Percentiles rank a stretch among this genome's conserved stretches.
Evolutionary conservation across 2,113 vertebrate species (phyloP).

Genomic region (Pygoscelis antarcticus): DNA sequence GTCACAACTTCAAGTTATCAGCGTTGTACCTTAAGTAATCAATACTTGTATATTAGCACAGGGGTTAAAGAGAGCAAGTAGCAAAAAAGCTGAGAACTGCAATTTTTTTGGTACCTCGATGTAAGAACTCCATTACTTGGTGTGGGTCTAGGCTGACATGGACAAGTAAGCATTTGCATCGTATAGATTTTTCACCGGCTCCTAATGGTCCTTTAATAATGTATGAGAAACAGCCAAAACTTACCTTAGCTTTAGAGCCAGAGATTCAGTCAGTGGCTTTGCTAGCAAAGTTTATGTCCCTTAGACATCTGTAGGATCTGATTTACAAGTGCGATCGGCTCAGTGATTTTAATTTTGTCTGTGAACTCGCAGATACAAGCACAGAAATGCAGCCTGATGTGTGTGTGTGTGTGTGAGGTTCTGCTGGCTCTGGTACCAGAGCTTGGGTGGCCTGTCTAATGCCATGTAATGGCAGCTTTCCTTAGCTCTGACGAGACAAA

Average conservation of each 20-base stretch:
- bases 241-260: neutral
- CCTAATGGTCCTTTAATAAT: neutral
- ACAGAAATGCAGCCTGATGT: neutral
- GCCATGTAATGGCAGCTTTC: neutral
- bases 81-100: neutral
- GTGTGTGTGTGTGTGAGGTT: neutral
- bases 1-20: neutral
- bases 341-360: neutral
- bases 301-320: neutral
- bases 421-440: neutral
- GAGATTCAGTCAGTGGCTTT: neutral
- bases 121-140: neutral
- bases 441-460: neutral
- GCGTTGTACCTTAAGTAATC: neutral
- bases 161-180: neutral
- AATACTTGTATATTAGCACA: neutral
- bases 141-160: neutral
- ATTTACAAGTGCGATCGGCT: neutral
- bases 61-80: neutral
- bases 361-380: neutral
- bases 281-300: neutral
- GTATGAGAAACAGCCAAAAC: neutral
- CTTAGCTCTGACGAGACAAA: neutral
- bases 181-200: neutral
- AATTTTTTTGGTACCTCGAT: neutral